phyloP scores from a whole-genome alignment of 2,797 vertebrate genomes.

The Pachyuromys duprasi region DNA sequence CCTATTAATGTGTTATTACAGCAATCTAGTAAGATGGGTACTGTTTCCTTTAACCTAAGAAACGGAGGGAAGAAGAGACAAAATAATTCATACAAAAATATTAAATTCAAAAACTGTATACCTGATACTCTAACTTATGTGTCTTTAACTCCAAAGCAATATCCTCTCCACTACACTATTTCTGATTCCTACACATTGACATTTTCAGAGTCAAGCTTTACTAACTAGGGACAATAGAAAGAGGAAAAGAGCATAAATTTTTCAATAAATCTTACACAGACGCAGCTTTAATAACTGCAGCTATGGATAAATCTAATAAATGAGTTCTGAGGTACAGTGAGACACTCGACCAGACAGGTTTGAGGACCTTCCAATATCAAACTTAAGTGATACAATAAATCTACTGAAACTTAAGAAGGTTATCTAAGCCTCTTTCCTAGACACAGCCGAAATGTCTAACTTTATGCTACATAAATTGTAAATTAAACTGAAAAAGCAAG shows the following conservation, averaged over 20 bases:
- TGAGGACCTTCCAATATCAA: neutral
- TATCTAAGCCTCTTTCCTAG: slow-evolving; percentile 20
- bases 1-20: neutral
- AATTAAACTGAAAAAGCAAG: slow-evolving; percentile 32
- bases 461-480: neutral
- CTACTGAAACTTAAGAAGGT: slow-evolving; percentile 1
- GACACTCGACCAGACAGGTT: neutral
- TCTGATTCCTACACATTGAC: slow-evolving; percentile 54
- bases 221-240: slow-evolving; percentile 44
- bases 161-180: slow-evolving; percentile 20
- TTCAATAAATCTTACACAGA: slow-evolving; percentile 41
- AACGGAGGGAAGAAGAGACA: neutral
- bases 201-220: slow-evolving; percentile 24
- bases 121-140: neutral
- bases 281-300: neutral
- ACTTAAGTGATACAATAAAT: slow-evolving; percentile 29
- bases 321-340: slow-evolving; percentile 3
- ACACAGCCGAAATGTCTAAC: slow-evolving; percentile 36
- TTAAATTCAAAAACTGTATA: slow-evolving; percentile 14
- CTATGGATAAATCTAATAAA: slow-evolving; percentile 51
- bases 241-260: slow-evolving; percentile 46
- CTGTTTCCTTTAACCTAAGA: neutral
- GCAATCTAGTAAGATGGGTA: slow-evolving; percentile 4
- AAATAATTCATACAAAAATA: slow-evolving; percentile 50
- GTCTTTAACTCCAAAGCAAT: slow-evolving; percentile 26